Evolutionary conservation across 2,888 invertebrate species (phyloP).

Genomic region (Serrognathus titanus): DNA sequence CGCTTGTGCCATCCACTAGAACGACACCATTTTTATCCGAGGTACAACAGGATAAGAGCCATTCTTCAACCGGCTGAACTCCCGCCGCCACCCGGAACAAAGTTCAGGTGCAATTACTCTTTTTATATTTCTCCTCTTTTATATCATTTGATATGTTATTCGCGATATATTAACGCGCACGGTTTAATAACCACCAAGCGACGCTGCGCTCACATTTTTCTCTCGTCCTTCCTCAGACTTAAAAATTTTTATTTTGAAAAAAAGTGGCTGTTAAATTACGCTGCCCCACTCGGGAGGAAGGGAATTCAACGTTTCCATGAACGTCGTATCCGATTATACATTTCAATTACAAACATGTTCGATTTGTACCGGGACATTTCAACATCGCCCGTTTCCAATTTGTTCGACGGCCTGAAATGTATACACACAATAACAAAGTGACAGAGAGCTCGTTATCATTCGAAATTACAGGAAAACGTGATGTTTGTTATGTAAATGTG

Average conservation of each 20-base stretch:
- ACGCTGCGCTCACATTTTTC: no score
- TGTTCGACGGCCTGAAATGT: conserved; percentile 10
- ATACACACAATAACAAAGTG: conserved; percentile 11
- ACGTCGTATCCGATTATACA: neutral
- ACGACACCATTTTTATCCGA: conserved; percentile 34
- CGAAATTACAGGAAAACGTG: conserved; percentile 13
- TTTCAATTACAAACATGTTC: conserved; percentile 2
- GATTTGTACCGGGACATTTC: neutral
- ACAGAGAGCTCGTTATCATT: conserved; percentile 8
- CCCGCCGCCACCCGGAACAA: conserved; percentile 1
- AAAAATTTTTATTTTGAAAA: no score
- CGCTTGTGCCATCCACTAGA: conserved; percentile 28
- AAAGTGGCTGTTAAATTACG: no score
- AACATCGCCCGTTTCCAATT: conserved; percentile 4
- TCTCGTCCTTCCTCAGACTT: no score
- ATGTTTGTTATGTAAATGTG: conserved; percentile 16
- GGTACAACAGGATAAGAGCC: conserved; percentile 23
- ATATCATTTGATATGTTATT: neutral
- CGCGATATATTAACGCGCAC: neutral
- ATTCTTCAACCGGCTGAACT: conserved; percentile 18
- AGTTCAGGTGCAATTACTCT: neutral
- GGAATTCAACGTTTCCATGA: neutral
- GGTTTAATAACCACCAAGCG: neutral
- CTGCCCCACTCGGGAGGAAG: no score
- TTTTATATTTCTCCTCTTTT: neutral